Evolutionary conservation across 2,113 vertebrate species (phyloP).

Genomic region (Neomonachus schauinslandi): DNA sequence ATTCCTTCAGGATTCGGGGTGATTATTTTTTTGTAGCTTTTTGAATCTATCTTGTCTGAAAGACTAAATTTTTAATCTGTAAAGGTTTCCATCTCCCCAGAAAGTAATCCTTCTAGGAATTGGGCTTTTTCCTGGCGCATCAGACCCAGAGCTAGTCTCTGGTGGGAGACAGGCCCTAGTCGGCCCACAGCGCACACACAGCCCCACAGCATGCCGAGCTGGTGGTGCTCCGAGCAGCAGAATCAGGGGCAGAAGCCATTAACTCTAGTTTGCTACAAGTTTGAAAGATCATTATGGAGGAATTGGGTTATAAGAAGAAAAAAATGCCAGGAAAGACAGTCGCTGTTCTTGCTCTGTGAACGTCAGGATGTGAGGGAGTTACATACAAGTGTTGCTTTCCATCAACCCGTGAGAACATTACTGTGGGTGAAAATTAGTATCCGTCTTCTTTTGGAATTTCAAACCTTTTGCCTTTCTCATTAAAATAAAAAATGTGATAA

Average conservation of each 20-base stretch:
- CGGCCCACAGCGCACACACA: too few relatives aligned
- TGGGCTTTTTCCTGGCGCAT: too few relatives aligned
- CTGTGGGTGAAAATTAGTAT: neutral
- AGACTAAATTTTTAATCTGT: neutral
- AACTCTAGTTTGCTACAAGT: neutral
- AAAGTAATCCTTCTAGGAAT: neutral
- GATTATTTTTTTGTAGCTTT: fast-evolving
- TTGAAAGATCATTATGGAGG: fast-evolving
- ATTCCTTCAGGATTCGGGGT: fast-evolving
- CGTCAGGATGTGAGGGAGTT: fast-evolving
- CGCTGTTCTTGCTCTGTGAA: fast-evolving
- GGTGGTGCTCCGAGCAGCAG: too few relatives aligned
- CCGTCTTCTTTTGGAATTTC: neutral
- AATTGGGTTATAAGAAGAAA: neutral
- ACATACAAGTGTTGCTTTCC: fast-evolving
- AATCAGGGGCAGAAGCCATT: fast-evolving
- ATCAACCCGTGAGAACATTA: neutral
- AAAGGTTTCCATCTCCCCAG: neutral
- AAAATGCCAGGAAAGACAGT: fast-evolving
- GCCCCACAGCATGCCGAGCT: neutral
- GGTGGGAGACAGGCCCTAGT: neutral
- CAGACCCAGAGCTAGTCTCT: neutral
- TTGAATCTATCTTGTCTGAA: neutral
- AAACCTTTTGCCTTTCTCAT: neutral
- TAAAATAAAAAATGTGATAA: neutral